Evolutionary conservation across 2,888 invertebrate species (phyloP), one percentile per base, ranked within the genome.

Genomic region (Lysandra bellargus): DNA sequence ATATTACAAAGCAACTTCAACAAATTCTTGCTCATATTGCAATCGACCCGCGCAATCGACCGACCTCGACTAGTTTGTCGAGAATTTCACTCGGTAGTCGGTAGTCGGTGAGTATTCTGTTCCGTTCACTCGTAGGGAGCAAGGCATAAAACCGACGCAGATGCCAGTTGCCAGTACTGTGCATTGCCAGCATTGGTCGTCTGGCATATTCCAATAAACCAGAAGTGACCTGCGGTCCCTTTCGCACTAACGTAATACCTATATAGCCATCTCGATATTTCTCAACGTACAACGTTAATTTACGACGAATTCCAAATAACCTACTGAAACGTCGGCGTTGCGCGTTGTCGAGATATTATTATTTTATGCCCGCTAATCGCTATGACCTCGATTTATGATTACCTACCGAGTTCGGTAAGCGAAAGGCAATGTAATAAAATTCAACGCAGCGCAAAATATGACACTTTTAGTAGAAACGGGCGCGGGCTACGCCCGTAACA

Each of bases 131-230:
- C 91, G 83, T 86, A 84, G 81, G 85, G 85, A 83, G 87, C 85
- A 85, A 84, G 84, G 85, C 86, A 84, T 84, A 84, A 85, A 85
- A 84, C 83, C 83, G 85, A 87, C 84, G 85, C 86, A 87, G 87
- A 87, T 88, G 88, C 86, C 86, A 87, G 84, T 57, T 89, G 88
- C 90, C 88, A 89, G 88, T 86, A 86, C 86, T 85, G 87, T 88
- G 86, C 85, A 86, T 86, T 91, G 90, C 91, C 91, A 91, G 90
- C 87, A 90, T 90, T 90, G 90, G 90, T 88, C 88, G 88, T 86
- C 87, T 88, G 89, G 87, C 89, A 88, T 87, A 90, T 88, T 88
- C 86, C 88, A 87, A 89, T 87, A 87, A 80, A 84, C 85, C 86
- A 86, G 85, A 85, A 85, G 84, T 84, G 23, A 75, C 83, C 79